Conservation (phyloP, 92 coral and sea anemone genomes). For the Porites lobata region DNA sequence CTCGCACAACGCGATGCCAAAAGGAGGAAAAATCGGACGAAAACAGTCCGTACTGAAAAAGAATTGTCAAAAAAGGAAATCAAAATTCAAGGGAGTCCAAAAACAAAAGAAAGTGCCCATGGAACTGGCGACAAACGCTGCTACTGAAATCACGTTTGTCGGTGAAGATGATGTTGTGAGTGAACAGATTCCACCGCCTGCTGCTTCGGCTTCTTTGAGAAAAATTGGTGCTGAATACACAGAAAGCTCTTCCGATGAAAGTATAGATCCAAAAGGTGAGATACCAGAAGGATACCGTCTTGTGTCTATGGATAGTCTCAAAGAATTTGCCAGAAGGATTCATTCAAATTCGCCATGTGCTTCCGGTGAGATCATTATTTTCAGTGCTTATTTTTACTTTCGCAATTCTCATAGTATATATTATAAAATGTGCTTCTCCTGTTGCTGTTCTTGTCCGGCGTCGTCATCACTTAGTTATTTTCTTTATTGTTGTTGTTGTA, state of each 20-base stretch:
- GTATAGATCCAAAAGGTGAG: background rate
- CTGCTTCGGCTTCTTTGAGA: background rate
- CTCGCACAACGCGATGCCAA: too few relatives aligned
- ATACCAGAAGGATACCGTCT: slow-evolving; percentile 17
- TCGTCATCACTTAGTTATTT: background rate
- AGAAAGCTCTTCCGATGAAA: slow-evolving; percentile 19
- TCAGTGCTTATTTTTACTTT: too few relatives aligned
- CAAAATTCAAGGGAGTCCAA: slow-evolving; percentile 9
- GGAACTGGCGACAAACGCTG: background rate
- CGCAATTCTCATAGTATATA: too few relatives aligned
- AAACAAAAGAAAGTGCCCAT: slow-evolving; percentile 4
- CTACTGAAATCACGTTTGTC: slow-evolving; percentile 10
- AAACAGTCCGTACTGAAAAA: too few relatives aligned
- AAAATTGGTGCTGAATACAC: background rate
- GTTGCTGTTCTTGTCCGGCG: too few relatives aligned
- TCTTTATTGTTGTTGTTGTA: too few relatives aligned
- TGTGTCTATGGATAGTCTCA: background rate
- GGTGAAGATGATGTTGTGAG: slow-evolving; percentile 27
- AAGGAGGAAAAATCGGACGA: too few relatives aligned
- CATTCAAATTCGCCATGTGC: too few relatives aligned
- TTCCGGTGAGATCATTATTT: too few relatives aligned
- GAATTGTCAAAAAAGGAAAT: too few relatives aligned
- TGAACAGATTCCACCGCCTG: slow-evolving; percentile 18
- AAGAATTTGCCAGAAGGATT: too few relatives aligned
- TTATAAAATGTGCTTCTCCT: background rate